phyloP scores from a whole-genome alignment of 2,113 vertebrate genomes.

The Clupea harengus region DNA sequence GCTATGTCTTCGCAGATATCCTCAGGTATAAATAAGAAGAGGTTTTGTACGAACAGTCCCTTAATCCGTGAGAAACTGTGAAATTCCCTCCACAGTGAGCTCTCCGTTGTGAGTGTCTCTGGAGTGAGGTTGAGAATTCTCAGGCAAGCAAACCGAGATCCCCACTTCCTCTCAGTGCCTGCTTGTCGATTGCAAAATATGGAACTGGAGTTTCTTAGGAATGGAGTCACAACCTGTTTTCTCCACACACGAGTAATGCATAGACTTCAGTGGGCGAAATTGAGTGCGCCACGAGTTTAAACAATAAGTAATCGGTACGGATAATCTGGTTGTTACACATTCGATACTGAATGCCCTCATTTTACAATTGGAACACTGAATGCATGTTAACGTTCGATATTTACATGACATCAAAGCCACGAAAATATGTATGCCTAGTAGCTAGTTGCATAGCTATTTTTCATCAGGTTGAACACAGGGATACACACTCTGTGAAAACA shows the following conservation, averaged over 20 bases:
- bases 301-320: no score
- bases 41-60: not conserved
- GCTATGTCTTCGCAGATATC: not conserved
- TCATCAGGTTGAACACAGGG: no score
- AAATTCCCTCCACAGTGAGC: not conserved
- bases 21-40: not conserved
- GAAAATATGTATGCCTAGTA: not conserved
- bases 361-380: not conserved
- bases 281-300: no score
- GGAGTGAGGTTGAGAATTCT: slow-evolving; percentile 19
- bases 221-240: not conserved
- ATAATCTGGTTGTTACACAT: not conserved
- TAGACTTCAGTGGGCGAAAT: not conserved
- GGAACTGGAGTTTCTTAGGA: slow-evolving; percentile 1
- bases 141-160: slow-evolving; percentile 17
- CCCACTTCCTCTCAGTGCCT: slow-evolving; percentile 32
- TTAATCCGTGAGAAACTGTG: slow-evolving; percentile 21
- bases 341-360: not conserved
- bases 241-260: not conserved
- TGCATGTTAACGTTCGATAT: not conserved
- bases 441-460: no score
- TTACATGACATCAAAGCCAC: not conserved
- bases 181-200: slow-evolving; percentile 7
- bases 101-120: not conserved
- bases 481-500: no score